Evolutionary conservation across 2,888 invertebrate species (phyloP), one percentile per base, ranked within the genome.

Genomic region (Marronus borbonicus): DNA sequence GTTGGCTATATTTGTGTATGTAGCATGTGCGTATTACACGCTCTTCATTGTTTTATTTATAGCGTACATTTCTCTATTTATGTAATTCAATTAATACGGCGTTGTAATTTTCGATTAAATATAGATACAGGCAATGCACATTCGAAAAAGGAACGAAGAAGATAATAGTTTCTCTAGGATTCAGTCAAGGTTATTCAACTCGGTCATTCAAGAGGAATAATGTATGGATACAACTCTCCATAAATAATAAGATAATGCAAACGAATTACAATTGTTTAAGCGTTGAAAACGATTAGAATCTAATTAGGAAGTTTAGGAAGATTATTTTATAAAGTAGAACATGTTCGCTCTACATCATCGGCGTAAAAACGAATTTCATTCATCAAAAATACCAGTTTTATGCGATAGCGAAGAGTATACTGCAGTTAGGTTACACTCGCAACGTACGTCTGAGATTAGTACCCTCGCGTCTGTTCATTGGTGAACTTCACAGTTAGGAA

Each of bases 131-230:
- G 2, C 17, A 17, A 66, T 12, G 28, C 12, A 31, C 3, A 28
- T 12, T 60, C 31, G 28, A 20, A 74, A 58, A 74, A 74, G 60
- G 44, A 28, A 14, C 44, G 31, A 66, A 44, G 60, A 55, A 70
- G 72, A 77, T 77, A 72, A 69, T 69, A 60, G 50, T 62, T 70
- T 77, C 60, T 64, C 65, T 70, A 70, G 72, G 77, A 60, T 70
- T 69, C 62, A 77, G 49, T 77, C 77, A 77, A 77, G 77, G 77
- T 77, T 77, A 77, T 77, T 77, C 77, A 77, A 77, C 77, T 72
- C 69, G 24, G 31, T 70, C 72, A 74, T 74, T 36, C 20, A 24
- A 55, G 39, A 74, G 60, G 39, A 44, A 50, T 62, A 62, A 62
- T 31, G 24, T 62, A n/a, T 10, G 20, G 31, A 64, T 31, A 66